A percentile compares a stretch with the other conserved stretches of the same genome.
Conservation (phyloP, 2,113 vertebrate species). For the Poeciliopsis prolifica region DNA sequence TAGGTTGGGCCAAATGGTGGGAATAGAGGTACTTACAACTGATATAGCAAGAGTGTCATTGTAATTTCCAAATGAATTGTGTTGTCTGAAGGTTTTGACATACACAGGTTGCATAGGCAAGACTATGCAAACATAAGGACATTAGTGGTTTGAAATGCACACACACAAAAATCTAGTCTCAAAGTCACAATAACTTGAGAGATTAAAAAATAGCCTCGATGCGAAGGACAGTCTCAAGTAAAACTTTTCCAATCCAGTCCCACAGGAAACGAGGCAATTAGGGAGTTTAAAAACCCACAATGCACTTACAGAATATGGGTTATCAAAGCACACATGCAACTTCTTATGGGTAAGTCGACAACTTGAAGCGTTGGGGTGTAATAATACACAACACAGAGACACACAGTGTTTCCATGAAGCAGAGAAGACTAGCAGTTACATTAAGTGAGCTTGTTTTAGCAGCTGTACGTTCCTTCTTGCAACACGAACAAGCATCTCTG, state of each 20-base stretch:
- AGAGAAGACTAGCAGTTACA: neutral
- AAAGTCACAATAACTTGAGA: slow-evolving; percentile 11
- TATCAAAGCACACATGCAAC: slow-evolving; percentile 32
- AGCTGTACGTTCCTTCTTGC: neutral
- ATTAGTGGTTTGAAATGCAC: slow-evolving; percentile 14
- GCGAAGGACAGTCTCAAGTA: neutral
- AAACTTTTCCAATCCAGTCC: slow-evolving; percentile 21
- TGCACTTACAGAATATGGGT: slow-evolving; percentile 23
- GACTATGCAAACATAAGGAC: neutral
- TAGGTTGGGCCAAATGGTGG: neutral
- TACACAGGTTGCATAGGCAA: neutral
- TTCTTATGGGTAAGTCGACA: slow-evolving; percentile 26
- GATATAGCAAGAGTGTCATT: neutral
- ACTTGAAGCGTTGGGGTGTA: neutral
- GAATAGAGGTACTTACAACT: neutral
- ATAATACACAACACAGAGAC: neutral
- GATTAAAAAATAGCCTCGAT: neutral
- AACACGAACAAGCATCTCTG: neutral
- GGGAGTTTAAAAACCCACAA: slow-evolving; percentile 34
- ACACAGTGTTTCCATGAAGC: neutral
- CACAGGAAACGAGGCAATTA: slow-evolving; percentile 38
- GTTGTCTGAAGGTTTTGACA: slow-evolving; percentile 6
- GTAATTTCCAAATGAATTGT: neutral
- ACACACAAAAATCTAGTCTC: neutral
- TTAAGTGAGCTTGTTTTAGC: slow-evolving; percentile 5